Conservation (phyloP, 30 jellyfish, hydroid and myxozoan genomes). For the Hydractinia echinata region DNA sequence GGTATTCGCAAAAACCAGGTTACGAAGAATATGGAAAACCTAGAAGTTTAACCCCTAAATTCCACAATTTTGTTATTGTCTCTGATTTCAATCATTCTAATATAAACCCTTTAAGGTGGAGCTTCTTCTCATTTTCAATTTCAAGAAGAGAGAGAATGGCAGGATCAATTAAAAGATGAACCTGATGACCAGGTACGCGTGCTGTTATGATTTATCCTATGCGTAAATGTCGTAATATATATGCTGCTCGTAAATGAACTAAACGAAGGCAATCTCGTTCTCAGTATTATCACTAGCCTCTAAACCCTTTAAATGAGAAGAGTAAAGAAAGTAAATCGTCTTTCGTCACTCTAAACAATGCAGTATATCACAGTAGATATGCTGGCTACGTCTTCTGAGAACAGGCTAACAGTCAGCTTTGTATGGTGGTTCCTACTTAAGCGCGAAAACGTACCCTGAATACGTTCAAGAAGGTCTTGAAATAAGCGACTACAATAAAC, state of each 20-base stretch:
- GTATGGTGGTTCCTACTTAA: no score
- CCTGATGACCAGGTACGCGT: background rate
- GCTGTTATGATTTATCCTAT: background rate
- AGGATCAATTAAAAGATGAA: background rate
- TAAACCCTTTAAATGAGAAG: background rate
- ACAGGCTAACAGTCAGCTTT: no score
- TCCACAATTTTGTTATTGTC: background rate
- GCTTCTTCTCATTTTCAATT: constrained; percentile 14
- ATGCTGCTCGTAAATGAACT: no score
- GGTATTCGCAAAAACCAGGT: no score
- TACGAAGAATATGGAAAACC: no score
- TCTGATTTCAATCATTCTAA: background rate
- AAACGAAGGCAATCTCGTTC: no score
- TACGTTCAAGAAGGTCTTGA: background rate
- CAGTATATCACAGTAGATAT: background rate
- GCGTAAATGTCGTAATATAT: no score
- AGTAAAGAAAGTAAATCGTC: background rate
- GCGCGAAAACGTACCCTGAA: no score
- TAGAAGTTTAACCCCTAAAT: no score
- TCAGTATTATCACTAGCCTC: no score
- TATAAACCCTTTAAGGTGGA: background rate
- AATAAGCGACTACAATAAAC: background rate
- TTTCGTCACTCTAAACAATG: background rate
- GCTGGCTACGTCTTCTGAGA: no score
- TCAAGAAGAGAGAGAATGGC: background rate